Evolutionary conservation across 2,113 vertebrate species (phyloP).

Genomic region (Mormoops blainvillei): DNA sequence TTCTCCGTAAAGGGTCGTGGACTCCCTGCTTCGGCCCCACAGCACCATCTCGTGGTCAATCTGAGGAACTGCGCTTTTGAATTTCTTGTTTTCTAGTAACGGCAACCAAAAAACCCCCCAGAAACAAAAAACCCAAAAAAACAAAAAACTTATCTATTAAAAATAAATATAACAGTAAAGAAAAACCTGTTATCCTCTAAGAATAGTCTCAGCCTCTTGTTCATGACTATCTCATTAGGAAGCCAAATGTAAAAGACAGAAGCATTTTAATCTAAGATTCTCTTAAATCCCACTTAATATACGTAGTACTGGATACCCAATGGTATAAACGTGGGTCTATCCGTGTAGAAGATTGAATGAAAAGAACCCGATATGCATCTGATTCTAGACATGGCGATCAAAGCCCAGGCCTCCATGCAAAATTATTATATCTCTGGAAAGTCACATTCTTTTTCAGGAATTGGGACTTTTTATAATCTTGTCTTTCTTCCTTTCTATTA

Average conservation of each 20-base stretch:
- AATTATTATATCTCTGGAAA: neutral
- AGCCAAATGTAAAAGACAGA: neutral
- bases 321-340: neutral
- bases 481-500: neutral
- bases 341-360: neutral
- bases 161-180: neutral
- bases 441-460: neutral
- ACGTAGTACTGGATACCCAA: too few relatives aligned
- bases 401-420: neutral
- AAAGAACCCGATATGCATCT: neutral
- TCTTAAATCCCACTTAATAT: neutral
- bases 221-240: neutral
- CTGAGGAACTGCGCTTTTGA: neutral
- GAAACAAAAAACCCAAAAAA: neutral
- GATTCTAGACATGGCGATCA: neutral
- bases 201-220: neutral
- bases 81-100: neutral
- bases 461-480: neutral
- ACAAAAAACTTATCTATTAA: neutral
- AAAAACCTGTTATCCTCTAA: neutral
- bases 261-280: neutral
- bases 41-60: conserved; percentile 41
- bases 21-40: neutral
- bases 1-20: accelerated
- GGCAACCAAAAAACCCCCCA: neutral